Conservation (phyloP, 2,888 invertebrate genomes). For the Mesorhabditis belari region DNA sequence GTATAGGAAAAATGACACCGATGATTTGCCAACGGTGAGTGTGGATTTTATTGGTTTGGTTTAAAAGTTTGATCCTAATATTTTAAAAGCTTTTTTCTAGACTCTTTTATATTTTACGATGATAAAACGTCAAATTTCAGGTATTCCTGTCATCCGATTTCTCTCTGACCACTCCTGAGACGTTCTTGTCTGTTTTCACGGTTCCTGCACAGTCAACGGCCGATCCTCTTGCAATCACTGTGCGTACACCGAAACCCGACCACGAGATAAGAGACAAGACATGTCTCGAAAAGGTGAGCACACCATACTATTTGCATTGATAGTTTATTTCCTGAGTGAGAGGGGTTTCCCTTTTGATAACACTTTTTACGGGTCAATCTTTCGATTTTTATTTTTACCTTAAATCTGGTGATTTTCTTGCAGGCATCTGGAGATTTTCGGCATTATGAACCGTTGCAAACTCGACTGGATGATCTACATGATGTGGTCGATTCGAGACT, state of each 20-base stretch:
- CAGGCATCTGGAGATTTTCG: conserved; percentile 22
- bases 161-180: conserved; percentile 27
- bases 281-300: background rate
- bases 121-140: conserved; percentile 18
- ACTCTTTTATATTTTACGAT: background rate
- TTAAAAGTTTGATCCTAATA: background rate
- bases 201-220: conserved; percentile 28
- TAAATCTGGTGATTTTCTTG: conserved; percentile 1
- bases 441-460: conserved; percentile 32
- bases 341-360: too few species aligned
- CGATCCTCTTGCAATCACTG: conserved; percentile 29
- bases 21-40: conserved; percentile 35
- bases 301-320: too few species aligned
- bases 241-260: background rate
- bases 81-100: background rate
- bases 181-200: conserved; percentile 45
- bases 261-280: background rate
- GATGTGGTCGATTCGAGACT: conserved; percentile 46
- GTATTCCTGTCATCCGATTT: conserved; percentile 44
- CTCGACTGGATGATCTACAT: conserved; percentile 42
- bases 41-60: background rate
- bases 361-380: too few species aligned
- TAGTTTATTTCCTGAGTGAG: too few species aligned
- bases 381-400: background rate
- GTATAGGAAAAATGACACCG: conserved; percentile 16